These are phyloP conservation scores for Chrysomela aeneicollis DNA, from an alignment of 2,888 invertebrate genomes.

Conservation along the genomic window DNA sequence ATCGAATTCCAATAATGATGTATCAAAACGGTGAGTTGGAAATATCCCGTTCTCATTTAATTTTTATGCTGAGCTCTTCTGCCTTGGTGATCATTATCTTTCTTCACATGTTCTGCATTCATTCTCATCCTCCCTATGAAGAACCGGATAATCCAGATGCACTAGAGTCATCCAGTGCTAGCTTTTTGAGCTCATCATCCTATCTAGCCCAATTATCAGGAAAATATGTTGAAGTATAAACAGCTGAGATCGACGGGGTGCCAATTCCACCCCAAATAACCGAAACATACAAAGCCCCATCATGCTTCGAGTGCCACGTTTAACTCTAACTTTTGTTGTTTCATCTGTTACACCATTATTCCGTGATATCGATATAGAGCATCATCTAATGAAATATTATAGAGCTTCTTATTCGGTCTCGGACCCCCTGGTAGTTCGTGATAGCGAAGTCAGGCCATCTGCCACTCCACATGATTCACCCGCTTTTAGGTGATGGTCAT, in stretches of 20 bases:
- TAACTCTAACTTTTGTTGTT: constrained; percentile 49
- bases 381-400: constrained; percentile 36
- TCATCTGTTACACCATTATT: constrained; percentile 52
- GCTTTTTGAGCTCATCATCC: constrained; percentile 36
- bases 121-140: not conserved
- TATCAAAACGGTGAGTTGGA: too few relatives aligned
- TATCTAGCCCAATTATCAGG: constrained; percentile 50
- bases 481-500: constrained; percentile 50
- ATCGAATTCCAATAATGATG: too few relatives aligned
- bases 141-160: not conserved
- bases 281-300: constrained; percentile 38
- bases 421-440: constrained; percentile 47
- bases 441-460: constrained; percentile 51
- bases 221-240: constrained; percentile 47
- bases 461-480: constrained; percentile 55
- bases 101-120: not conserved
- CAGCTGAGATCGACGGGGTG: constrained; percentile 51
- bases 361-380: constrained; percentile 23
- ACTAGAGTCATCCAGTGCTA: constrained; percentile 30
- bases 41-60: too few relatives aligned
- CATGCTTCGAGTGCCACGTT: constrained; percentile 44
- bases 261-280: constrained; percentile 39
- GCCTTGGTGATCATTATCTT: not conserved
- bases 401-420: constrained; percentile 35
- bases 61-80: not conserved